These are phyloP conservation scores for Epirrhoe tristata DNA, from an alignment of 2,888 invertebrate species.

Conservation along the genomic window DNA sequence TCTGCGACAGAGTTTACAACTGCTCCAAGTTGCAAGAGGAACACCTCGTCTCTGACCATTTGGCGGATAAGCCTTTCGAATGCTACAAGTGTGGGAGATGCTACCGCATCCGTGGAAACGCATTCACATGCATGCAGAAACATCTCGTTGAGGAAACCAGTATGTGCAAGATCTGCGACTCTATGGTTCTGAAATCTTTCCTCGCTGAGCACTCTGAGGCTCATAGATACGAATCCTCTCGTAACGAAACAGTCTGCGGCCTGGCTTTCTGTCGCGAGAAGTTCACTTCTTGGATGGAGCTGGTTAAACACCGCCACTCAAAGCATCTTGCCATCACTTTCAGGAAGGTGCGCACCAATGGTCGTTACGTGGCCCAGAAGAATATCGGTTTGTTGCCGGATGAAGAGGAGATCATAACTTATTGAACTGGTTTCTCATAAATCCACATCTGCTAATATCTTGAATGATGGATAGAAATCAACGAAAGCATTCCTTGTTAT, in stretches of 20 bases:
- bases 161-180: neutral
- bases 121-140: neutral
- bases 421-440: no score
- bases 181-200: neutral
- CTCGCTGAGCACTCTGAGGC: neutral
- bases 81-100: constrained; percentile 10
- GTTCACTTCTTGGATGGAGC: constrained; percentile 5
- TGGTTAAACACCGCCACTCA: constrained; percentile 1
- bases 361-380: neutral
- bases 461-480: no score
- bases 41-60: neutral
- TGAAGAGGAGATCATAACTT: no score
- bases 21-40: neutral
- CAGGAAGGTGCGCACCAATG: neutral
- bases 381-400: neutral
- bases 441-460: neutral
- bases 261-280: neutral
- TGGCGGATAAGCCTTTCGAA: constrained; percentile 3
- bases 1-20: neutral
- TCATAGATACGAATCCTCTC: neutral
- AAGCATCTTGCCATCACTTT: neutral
- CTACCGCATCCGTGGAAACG: neutral
- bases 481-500: no score
- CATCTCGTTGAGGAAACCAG: neutral
- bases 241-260: neutral